These are phyloP conservation scores for Eptatretus atami DNA, from an alignment of 2,797 vertebrate genomes.

Conservation along the genomic window DNA sequence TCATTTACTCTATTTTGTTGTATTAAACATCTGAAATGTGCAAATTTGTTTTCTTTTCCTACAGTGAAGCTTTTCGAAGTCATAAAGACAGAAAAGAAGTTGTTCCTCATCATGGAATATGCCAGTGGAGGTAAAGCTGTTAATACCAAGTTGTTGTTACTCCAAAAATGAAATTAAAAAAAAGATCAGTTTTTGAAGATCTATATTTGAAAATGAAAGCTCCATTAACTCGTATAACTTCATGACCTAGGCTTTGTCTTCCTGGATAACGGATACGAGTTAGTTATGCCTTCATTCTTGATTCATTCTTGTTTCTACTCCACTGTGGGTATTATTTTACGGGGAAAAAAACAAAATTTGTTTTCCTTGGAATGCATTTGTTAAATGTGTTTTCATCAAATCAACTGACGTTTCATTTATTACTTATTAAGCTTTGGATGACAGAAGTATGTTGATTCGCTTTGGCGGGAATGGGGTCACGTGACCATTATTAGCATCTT, in stretches of 20 bases:
- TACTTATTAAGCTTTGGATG: too few relatives aligned
- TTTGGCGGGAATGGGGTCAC: too few relatives aligned
- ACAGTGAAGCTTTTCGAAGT: conserved; percentile 54
- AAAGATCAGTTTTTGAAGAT: background rate
- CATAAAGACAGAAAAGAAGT: conserved; percentile 46
- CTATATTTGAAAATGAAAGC: too few relatives aligned
- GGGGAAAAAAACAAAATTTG: too few relatives aligned
- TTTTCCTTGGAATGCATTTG: too few relatives aligned
- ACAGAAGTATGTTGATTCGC: too few relatives aligned
- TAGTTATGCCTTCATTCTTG: conserved; percentile 3
- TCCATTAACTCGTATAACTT: too few relatives aligned
- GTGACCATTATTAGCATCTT: too few relatives aligned
- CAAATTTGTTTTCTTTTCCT: conserved; percentile 13
- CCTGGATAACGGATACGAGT: background rate
- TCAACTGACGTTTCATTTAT: too few relatives aligned
- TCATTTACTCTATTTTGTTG: too few relatives aligned
- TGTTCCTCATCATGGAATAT: conserved; percentile 50
- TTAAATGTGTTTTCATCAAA: too few relatives aligned
- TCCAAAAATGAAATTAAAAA: background rate
- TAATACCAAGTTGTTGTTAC: conserved; percentile 5
- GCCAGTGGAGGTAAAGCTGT: conserved; percentile 38
- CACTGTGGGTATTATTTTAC: conserved; percentile 1
- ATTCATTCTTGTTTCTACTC: conserved; percentile 2
- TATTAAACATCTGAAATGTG: too few relatives aligned
- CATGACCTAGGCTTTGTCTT: background rate